Percentiles rank a stretch among this genome's conserved stretches.
These are phyloP conservation scores for Microchirus variegatus DNA, from an alignment of 2,797 vertebrate genomes.

Conservation along the genomic window DNA sequence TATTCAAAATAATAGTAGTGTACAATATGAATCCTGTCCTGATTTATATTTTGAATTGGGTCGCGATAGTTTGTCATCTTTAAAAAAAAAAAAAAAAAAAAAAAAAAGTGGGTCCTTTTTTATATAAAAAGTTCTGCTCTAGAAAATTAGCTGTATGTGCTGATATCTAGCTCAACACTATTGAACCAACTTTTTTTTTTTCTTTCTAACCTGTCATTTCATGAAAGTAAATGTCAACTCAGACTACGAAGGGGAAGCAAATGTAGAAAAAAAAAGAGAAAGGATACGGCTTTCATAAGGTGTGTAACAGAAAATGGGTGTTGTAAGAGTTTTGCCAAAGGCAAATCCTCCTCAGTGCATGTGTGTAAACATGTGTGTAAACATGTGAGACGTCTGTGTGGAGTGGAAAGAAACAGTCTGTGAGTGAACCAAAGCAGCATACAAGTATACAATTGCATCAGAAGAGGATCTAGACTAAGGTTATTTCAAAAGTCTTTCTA, in stretches of 20 bases:
- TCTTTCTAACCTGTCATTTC: conserved; percentile 9
- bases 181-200: conserved; percentile 18
- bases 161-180: conserved; percentile 7
- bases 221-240: conserved; percentile 3
- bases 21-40: no score
- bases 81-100: no score
- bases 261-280: not conserved
- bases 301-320: conserved; percentile 7
- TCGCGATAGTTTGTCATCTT: no score
- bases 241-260: not conserved
- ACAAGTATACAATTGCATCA: no score
- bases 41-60: no score
- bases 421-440: not conserved
- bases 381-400: conserved; percentile 1
- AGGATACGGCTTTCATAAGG: not conserved
- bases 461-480: no score
- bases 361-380: no score
- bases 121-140: no score
- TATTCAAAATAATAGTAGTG: no score
- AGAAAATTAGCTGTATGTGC: conserved; percentile 6
- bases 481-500: no score
- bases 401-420: conserved; percentile 3
- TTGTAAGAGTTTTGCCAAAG: not conserved
- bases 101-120: no score
- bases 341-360: not conserved